These are phyloP conservation scores for Bos indicus DNA, from an alignment of 2,113 vertebrate species.

Conservation along the genomic window DNA sequence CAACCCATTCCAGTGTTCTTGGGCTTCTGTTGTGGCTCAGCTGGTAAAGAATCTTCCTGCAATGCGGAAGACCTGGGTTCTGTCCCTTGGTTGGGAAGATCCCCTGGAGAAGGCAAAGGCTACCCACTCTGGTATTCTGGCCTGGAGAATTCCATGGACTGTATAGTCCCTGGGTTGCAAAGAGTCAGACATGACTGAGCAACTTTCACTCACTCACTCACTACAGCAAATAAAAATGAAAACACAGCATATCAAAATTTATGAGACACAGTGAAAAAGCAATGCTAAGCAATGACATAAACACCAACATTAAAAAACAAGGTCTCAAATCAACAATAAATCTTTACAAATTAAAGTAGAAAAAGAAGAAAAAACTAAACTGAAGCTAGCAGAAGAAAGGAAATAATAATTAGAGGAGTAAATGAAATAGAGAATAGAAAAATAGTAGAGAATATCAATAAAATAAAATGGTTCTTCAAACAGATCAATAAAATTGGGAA, in stretches of 20 bases:
- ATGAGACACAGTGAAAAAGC: background rate
- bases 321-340: background rate
- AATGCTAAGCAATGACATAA: background rate
- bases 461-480: background rate
- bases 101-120: background rate
- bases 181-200: fast-evolving
- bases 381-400: background rate
- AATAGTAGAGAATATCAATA: background rate
- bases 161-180: background rate
- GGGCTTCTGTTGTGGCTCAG: background rate
- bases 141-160: background rate
- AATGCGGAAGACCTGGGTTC: background rate
- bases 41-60: background rate
- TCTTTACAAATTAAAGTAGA: background rate
- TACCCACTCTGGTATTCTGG: background rate
- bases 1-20: background rate
- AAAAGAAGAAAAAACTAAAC: background rate
- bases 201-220: background rate
- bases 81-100: background rate
- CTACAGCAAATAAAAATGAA: background rate
- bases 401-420: background rate
- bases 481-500: background rate
- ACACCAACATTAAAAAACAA: background rate
- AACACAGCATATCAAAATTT: background rate
- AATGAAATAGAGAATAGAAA: too few relatives aligned